Percentiles rank a stretch among this genome's conserved stretches.
These are phyloP conservation scores for Sphaerodactylus townsendi DNA, from an alignment of 2,113 vertebrate species.

Conservation along the genomic window DNA sequence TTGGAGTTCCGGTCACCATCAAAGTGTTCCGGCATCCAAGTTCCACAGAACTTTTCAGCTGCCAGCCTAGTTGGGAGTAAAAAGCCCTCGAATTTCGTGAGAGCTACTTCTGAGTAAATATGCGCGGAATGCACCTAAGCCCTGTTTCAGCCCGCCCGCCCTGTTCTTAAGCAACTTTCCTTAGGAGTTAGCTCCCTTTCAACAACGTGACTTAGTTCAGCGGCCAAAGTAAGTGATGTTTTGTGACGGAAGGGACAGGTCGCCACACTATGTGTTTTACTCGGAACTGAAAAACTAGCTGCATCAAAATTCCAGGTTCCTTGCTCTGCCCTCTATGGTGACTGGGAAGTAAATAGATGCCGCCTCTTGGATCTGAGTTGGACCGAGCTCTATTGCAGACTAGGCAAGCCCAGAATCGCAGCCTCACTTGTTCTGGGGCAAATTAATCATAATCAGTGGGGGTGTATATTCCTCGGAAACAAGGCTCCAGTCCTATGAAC, in stretches of 20 bases:
- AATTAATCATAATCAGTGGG: not conserved
- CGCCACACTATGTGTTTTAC: no score
- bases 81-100: no score
- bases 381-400: not conserved
- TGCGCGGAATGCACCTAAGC: not conserved
- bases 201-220: not conserved
- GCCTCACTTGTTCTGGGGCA: not conserved
- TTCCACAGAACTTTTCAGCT: not conserved
- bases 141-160: no score
- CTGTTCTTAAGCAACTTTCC: not conserved
- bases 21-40: no score
- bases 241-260: no score
- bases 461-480: no score
- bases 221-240: no score
- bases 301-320: no score
- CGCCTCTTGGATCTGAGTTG: not conserved
- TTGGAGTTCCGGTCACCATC: no score
- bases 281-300: no score
- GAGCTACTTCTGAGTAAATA: not conserved
- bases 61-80: not conserved
- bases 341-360: not conserved
- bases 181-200: not conserved
- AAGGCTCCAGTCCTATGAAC: no score
- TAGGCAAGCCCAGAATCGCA: no score
- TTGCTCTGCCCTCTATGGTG: not conserved